These are phyloP conservation scores for Antrozous pallidus DNA, from an alignment of 2,797 vertebrate species.

Conservation along the genomic window DNA sequence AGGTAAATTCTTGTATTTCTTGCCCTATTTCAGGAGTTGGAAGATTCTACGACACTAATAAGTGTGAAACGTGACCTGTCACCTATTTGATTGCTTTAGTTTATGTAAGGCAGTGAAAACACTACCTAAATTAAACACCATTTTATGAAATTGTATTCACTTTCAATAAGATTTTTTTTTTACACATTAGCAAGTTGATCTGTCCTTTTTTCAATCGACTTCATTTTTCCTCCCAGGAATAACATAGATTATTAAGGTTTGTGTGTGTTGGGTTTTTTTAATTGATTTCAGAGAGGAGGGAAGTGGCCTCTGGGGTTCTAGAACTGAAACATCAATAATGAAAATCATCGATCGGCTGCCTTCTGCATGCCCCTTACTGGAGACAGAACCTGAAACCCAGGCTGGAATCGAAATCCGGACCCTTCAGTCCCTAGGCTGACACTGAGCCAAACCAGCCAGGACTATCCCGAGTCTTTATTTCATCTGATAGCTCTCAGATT, in stretches of 20 bases:
- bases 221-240: conserved; percentile 35
- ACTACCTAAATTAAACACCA: background rate
- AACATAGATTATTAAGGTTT: background rate
- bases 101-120: background rate
- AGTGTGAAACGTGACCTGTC: background rate
- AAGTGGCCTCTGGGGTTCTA: too few species aligned
- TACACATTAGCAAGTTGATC: background rate
- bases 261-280: too few species aligned
- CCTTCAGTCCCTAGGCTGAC: too few species aligned
- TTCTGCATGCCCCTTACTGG: too few species aligned
- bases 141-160: background rate
- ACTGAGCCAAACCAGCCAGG: too few species aligned
- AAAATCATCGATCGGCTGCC: too few species aligned
- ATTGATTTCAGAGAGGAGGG: too few species aligned
- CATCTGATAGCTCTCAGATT: background rate
- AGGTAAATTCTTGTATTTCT: background rate
- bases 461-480: background rate
- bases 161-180: background rate
- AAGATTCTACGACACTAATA: background rate
- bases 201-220: background rate
- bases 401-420: too few species aligned
- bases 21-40: background rate
- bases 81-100: background rate
- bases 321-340: too few species aligned
- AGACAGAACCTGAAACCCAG: too few species aligned